A percentile compares a stretch with the other conserved stretches of the same genome.
Conservation (phyloP, 2,888 invertebrate species). For the Xylophagus ater region DNA sequence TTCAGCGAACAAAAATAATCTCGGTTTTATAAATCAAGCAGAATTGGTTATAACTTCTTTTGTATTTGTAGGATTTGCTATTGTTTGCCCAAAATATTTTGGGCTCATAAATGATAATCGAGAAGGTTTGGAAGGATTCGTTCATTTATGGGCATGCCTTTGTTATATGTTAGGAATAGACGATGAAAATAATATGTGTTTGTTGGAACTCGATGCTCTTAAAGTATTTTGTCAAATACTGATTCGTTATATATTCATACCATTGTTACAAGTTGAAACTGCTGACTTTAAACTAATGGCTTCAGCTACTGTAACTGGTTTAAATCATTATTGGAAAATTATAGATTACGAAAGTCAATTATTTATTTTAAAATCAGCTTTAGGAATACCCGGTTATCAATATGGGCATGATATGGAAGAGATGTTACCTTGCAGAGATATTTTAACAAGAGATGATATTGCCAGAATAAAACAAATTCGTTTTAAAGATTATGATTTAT, state of each 20-base stretch:
- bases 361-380: constrained; percentile 12
- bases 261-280: constrained; percentile 17
- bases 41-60: constrained; percentile 71
- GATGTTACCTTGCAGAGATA: constrained; percentile 10
- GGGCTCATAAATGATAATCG: constrained; percentile 48
- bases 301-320: constrained; percentile 14
- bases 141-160: constrained; percentile 69
- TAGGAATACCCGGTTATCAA: constrained; percentile 20
- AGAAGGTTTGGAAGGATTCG: constrained; percentile 57
- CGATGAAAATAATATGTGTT: constrained; percentile 38
- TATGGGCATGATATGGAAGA: constrained; percentile 10
- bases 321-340: constrained; percentile 12
- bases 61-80: constrained; percentile 63
- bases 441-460: constrained; percentile 16
- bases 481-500: constrained; percentile 6
- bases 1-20: constrained; percentile 37
- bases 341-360: constrained; percentile 16
- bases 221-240: constrained; percentile 13
- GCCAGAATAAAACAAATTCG: constrained; percentile 1
- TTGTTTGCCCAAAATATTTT: constrained; percentile 48
- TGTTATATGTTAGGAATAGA: constrained; percentile 65
- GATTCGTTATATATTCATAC: constrained; percentile 18
- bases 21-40: constrained; percentile 53
- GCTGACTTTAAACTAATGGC: constrained; percentile 16
- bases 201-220: constrained; percentile 14